These are phyloP conservation scores for Candoia aspera DNA, from an alignment of 2,113 vertebrate species.

Conservation along the genomic window DNA sequence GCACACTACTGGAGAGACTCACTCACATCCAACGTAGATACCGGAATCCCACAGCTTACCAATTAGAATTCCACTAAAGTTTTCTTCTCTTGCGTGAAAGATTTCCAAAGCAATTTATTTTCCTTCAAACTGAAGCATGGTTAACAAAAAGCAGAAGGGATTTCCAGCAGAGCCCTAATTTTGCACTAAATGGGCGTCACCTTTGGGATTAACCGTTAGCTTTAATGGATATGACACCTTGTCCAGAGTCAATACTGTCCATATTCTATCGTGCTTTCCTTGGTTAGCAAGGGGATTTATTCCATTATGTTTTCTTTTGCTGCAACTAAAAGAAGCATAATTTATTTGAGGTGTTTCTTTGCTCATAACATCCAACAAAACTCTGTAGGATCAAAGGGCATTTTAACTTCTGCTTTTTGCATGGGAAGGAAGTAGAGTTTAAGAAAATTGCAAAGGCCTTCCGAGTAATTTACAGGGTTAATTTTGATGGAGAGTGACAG, in stretches of 20 bases:
- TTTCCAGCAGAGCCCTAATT: background rate
- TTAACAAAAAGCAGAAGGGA: background rate
- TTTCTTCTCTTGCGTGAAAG: background rate
- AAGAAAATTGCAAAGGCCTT: background rate
- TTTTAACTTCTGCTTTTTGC: background rate
- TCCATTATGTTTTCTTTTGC: background rate
- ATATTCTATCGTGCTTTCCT: background rate
- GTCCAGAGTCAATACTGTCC: background rate
- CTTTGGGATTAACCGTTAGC: background rate
- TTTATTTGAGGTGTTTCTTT: background rate
- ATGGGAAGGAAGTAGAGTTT: background rate
- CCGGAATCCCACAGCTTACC: background rate
- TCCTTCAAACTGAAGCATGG: background rate
- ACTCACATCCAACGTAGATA: background rate
- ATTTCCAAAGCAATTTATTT: background rate
- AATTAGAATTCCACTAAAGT: background rate
- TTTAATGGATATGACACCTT: background rate
- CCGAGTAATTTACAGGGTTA: background rate
- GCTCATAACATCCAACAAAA: background rate
- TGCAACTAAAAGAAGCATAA: background rate
- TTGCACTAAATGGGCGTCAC: background rate
- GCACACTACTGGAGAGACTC: background rate
- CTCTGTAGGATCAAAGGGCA: background rate
- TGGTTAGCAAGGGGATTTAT: background rate
- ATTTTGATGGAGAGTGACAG: background rate